Evolutionary conservation across 1,140 invertebrate genomes (phyloP), one percentile per base, ranked within the genome.

Genomic region (Drosophila neocordata): DNA sequence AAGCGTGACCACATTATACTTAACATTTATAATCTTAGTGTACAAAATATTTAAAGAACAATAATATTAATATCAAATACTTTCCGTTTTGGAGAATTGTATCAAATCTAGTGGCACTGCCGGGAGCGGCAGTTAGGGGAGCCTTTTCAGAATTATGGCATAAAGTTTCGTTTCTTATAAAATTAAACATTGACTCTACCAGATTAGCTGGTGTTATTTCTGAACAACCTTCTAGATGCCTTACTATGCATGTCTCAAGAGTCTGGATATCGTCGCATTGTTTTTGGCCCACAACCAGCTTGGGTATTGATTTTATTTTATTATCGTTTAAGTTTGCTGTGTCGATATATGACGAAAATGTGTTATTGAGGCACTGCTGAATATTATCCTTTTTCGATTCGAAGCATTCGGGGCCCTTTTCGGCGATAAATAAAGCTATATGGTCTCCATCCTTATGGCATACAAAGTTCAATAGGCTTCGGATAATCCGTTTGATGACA

Each of bases 361-460:
- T 96, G 6, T 79, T 78, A 77, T 96, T 96, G 0, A 94, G 57
- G 82, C 96, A 97, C 1, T 93, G 80, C 77, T 94, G 92, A 12
- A 96, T 93, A 6, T 91, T 93, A n/a, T 94, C 92, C 65, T 93
- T 92, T 73, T 95, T 94, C 0, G 92, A 91, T 62, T 93, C 67
- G 12, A 96, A 92, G 87, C 96, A 96, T 79, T 96, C 95, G 4
- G 95, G 94, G 1, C 96, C 96, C 34, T 94, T 94, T 79, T 96
- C 95, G 15, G 96, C 94, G 64, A 96, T 95, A 75, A 97, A 97
- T 70, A 96, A 92, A 9, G 96, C 96, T 84, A 97, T 96, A 69
- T 96, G 94, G 81, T 97, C 96, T 6, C 96, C 96, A 76, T 96
- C 96, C 78, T 96, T 96, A 76, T 93, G 94, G 79, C 96, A 97